Percentiles rank a stretch among this genome's conserved stretches.
These are phyloP conservation scores for Lasioglossum malachurum DNA, from an alignment of 2,888 invertebrate genomes.

Conservation along the genomic window DNA sequence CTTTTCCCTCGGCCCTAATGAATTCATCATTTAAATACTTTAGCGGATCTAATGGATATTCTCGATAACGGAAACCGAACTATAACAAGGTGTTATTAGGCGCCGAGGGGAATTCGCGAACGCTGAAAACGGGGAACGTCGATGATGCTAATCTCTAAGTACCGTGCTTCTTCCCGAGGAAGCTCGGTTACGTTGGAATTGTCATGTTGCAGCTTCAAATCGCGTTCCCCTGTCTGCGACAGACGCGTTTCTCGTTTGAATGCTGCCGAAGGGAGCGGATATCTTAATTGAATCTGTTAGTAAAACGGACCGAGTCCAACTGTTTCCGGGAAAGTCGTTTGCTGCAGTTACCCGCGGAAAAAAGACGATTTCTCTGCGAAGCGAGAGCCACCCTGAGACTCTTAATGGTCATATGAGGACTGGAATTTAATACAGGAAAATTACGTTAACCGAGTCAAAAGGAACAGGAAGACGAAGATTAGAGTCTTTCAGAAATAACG, in stretches of 20 bases:
- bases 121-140: neutral
- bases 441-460: constrained; percentile 23
- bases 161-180: constrained; percentile 24
- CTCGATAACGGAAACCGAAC: constrained; percentile 21
- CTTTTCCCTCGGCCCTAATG: neutral
- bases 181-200: constrained; percentile 39
- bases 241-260: constrained; percentile 35
- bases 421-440: constrained; percentile 25
- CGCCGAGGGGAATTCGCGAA: constrained; percentile 21
- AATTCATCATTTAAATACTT: neutral
- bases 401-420: constrained; percentile 15
- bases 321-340: constrained; percentile 49
- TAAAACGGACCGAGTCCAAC: constrained; percentile 46
- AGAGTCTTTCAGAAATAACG: neutral
- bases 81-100: neutral
- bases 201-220: constrained; percentile 48
- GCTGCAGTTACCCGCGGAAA: constrained; percentile 19
- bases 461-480: neutral
- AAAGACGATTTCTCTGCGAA: neutral
- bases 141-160: constrained; percentile 43
- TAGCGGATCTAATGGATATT: neutral
- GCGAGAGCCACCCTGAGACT: neutral
- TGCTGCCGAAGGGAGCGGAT: constrained; percentile 56
- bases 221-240: constrained; percentile 29
- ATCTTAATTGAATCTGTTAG: constrained; percentile 67